Evolutionary conservation across 2,888 invertebrate genomes (phyloP).

Genomic region (Synergus japonicus): DNA sequence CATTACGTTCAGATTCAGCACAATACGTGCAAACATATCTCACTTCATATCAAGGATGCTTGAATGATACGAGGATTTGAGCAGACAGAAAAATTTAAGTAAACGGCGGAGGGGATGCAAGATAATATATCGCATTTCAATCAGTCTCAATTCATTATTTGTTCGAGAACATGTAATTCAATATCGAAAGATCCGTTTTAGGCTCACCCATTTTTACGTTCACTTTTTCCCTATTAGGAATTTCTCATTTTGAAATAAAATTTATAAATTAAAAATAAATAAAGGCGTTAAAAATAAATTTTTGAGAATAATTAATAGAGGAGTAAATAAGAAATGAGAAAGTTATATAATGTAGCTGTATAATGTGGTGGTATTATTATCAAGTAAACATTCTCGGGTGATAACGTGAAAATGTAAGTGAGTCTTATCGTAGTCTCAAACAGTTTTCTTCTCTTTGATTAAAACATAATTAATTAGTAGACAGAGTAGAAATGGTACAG

Average conservation of each 20-base stretch:
- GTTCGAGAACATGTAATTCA: neutral
- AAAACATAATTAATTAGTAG: neutral
- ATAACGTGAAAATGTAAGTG: neutral
- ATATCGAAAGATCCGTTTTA: neutral
- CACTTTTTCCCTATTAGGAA: neutral
- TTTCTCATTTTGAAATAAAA: too few species aligned
- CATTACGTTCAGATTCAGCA: conserved; percentile 19
- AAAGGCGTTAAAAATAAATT: neutral
- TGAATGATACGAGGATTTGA: neutral
- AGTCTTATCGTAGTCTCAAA: neutral
- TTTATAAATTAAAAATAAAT: too few species aligned
- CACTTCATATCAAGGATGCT: neutral
- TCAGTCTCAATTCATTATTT: neutral
- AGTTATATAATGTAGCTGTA: neutral
- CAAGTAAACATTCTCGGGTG: neutral
- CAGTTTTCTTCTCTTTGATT: neutral
- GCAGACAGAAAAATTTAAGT: neutral
- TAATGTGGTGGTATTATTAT: neutral
- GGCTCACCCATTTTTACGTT: neutral
- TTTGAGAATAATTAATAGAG: too few species aligned
- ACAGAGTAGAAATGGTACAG: neutral
- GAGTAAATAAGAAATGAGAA: too few species aligned
- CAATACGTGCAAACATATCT: conserved; percentile 22
- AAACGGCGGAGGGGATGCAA: neutral
- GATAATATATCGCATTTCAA: neutral